These are phyloP conservation scores for Prietella phreatophila DNA, from an alignment of 2,113 vertebrate species.

Conservation along the genomic window DNA sequence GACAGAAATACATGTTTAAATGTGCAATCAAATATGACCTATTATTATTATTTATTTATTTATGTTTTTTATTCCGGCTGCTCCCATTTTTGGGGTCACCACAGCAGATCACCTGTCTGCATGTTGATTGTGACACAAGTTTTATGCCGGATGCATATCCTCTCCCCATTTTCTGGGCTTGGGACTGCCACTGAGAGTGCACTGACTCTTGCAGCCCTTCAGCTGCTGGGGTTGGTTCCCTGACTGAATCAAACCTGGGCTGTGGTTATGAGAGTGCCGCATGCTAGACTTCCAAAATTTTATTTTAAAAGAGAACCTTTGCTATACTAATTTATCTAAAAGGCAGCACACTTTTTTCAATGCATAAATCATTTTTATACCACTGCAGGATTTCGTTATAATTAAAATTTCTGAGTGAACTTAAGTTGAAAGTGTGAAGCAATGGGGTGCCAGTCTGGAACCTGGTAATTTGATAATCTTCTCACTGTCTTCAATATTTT, in stretches of 20 bases:
- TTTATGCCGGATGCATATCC: no score
- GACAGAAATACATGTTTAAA: neutral
- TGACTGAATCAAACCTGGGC: neutral
- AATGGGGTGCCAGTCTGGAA: neutral
- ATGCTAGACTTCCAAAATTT: neutral
- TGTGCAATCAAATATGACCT: neutral
- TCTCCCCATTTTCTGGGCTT: no score
- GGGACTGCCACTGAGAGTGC: no score
- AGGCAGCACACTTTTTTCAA: neutral
- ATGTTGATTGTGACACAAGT: no score
- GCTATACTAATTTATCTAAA: neutral
- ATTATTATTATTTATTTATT: neutral
- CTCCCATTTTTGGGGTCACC: no score
- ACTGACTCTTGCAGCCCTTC: no score
- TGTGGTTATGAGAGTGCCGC: no score
- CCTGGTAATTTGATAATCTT: neutral
- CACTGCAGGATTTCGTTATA: neutral
- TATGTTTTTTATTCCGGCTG: no score
- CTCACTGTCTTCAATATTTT: constrained; percentile 23
- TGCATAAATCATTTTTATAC: neutral
- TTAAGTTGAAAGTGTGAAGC: neutral
- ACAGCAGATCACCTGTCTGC: no score
- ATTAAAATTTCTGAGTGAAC: neutral
- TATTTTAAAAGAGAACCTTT: neutral
- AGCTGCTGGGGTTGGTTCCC: no score